Evolutionary conservation across 2,113 vertebrate genomes (phyloP).

Genomic region (Austrofundulus limnaeus): DNA sequence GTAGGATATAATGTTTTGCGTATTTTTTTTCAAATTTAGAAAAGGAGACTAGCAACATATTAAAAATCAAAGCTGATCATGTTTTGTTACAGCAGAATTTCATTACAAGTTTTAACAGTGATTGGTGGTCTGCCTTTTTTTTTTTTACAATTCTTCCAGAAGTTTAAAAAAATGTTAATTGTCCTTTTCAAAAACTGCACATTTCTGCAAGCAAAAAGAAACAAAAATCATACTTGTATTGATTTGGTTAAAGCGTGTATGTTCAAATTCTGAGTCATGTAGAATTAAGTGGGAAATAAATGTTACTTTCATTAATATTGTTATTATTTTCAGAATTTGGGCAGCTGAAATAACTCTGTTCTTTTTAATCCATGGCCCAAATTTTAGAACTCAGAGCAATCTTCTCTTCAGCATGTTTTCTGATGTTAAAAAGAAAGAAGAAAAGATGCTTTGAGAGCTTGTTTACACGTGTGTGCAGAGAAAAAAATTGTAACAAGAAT

Average conservation of each 20-base stretch:
- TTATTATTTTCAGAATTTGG: not conserved
- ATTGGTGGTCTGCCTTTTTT: not conserved
- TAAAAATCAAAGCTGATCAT: not conserved
- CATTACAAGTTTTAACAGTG: not conserved
- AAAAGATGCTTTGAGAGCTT: not conserved
- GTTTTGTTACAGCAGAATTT: not conserved
- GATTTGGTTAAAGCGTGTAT: too few species aligned
- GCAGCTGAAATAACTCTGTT: not conserved
- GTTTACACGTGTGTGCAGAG: not conserved
- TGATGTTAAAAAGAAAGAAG: not conserved
- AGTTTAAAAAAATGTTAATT: not conserved
- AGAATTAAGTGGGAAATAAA: not conserved
- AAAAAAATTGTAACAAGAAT: too few species aligned
- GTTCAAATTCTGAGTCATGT: not conserved
- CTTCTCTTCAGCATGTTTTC: not conserved
- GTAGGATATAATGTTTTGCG: too few species aligned
- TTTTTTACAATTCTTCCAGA: not conserved
- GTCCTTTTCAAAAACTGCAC: not conserved
- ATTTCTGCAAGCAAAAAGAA: not conserved
- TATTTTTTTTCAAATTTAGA: not conserved
- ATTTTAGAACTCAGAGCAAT: not conserved
- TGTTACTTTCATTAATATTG: not conserved
- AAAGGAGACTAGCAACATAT: not conserved
- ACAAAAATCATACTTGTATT: too few species aligned
- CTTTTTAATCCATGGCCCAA: not conserved